Percentiles rank a stretch among this genome's conserved stretches.
Conservation (phyloP, 2,113 vertebrate genomes). For the Balaenoptera acutorostrata region DNA sequence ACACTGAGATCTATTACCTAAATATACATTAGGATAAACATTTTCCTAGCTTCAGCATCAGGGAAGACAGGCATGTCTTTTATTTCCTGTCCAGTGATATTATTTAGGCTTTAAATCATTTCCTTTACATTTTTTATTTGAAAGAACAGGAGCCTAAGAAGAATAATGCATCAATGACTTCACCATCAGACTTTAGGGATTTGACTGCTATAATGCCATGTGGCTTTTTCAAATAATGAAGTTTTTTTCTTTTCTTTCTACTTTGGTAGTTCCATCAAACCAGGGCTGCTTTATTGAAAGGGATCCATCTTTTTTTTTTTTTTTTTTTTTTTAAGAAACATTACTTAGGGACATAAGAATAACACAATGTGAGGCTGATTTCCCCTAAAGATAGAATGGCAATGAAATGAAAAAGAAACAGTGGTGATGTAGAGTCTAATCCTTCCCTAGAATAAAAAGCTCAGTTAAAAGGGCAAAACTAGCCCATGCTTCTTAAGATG, state of each 20-base stretch:
- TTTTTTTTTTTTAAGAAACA: constrained; percentile 63
- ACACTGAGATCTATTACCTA: background rate
- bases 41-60: constrained; percentile 29
- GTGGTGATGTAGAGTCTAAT: constrained; percentile 59
- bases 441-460: constrained; percentile 68
- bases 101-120: constrained; percentile 69
- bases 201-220: constrained; percentile 44
- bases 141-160: constrained; percentile 63
- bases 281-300: constrained; percentile 71
- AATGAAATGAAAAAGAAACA: constrained; percentile 59
- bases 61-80: constrained; percentile 36
- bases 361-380: constrained; percentile 75
- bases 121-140: constrained; percentile 66
- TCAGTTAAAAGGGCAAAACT: constrained; percentile 64
- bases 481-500: constrained; percentile 53
- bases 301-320: constrained; percentile 47
- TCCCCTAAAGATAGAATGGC: constrained; percentile 67
- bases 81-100: constrained; percentile 64
- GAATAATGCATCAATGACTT: constrained; percentile 74
- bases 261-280: constrained; percentile 63
- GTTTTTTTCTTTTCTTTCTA: background rate
- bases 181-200: constrained; percentile 62
- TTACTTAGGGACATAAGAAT: constrained; percentile 68
- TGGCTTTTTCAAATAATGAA: constrained; percentile 70
- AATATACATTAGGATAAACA: background rate